Evolutionary conservation across 1,140 invertebrate species (phyloP).

Genomic region (Neodiprion virginianus): DNA sequence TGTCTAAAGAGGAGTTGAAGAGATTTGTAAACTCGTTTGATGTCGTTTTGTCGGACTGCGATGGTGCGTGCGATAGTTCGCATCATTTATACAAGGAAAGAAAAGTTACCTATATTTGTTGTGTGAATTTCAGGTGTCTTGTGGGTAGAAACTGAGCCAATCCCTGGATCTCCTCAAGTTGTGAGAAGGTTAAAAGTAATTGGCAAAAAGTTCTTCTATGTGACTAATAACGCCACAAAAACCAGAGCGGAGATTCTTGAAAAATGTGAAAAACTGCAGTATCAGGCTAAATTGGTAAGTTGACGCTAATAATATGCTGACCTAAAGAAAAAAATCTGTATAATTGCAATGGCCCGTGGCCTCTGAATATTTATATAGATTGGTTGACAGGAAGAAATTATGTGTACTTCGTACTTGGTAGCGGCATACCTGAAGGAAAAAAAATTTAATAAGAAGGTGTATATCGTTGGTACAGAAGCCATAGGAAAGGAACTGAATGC

Average conservation of each 20-base stretch:
- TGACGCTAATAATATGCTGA: slow-evolving; percentile 5
- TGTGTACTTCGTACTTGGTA: slow-evolving; percentile 83
- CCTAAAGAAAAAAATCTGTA: slow-evolving; percentile 24
- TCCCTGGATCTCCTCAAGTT: slow-evolving; percentile 72
- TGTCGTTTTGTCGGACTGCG: slow-evolving; percentile 59
- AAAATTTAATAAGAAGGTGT: slow-evolving; percentile 82
- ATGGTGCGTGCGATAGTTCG: slow-evolving; percentile 47
- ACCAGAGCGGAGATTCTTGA: slow-evolving; percentile 77
- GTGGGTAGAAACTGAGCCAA: slow-evolving; percentile 78
- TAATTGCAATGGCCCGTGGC: background rate
- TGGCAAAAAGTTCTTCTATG: slow-evolving; percentile 86
- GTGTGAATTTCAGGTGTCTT: slow-evolving; percentile 70
- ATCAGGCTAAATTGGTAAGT: slow-evolving; percentile 68
- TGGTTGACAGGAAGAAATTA: slow-evolving; percentile 74
- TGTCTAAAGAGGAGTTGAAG: slow-evolving; percentile 44
- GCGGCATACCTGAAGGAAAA: slow-evolving; percentile 80
- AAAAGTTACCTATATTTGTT: slow-evolving; percentile 13
- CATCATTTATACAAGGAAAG: background rate
- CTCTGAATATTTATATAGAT: slow-evolving; percentile 13
- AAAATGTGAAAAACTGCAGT: slow-evolving; percentile 80
- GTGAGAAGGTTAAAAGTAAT: slow-evolving; percentile 74
- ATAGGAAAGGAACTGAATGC: slow-evolving; percentile 81
- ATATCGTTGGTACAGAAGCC: slow-evolving; percentile 81
- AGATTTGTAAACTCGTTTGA: slow-evolving; percentile 56
- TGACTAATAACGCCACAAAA: slow-evolving; percentile 94